Evolutionary conservation across 2,797 vertebrate species (phyloP), one percentile per base, ranked within the genome.

Genomic region (Enteromius trimaculatus): DNA sequence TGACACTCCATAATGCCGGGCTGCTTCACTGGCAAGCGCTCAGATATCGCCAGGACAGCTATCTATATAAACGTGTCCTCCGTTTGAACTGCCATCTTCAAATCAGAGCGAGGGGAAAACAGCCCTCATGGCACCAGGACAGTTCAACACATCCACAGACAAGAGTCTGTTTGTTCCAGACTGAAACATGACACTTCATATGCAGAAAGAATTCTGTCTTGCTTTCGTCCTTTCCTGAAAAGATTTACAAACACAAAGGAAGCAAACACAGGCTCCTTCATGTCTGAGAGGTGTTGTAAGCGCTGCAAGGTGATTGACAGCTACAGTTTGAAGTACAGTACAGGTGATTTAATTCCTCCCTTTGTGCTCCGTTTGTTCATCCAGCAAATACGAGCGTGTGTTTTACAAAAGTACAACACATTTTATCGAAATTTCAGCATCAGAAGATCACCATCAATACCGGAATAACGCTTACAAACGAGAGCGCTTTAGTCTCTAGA

Each of bases 1-100:
- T 87, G 80, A 85, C 82, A 94, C 91, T 88, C 91, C 88, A 90
- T 92, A 92, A 93, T 91, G 89, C 0, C 76, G 83, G 58, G 82
- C 89, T 21, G 75, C 81, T 87, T 86, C 74, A 66, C 79, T 86
- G 71, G 68, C 74, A 81, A 79, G 90, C 71, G 79, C 79, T 81
- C 89, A 90, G 92, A 91, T 80, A 89, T 94, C 89, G 84, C 89
- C 85, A 83, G 86, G 90, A 93, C 65, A 92, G 90, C 88, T 47
- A 92, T 93, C 88, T 92, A 93, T 88, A 88, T 91, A 94, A 92
- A 89, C 75, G 86, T 92, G 93, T 94, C 95, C 95, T 93, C 86
- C 77, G 86, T 77, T 87, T 95, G 95, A 96, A 95, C 95, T 85
- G 85, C 88, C 90, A 81, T 87, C 88, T 88, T 90, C 90, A 86